Evolutionary conservation across 2,888 invertebrate genomes (phyloP).

Genomic region (Sabatieria punctata): DNA sequence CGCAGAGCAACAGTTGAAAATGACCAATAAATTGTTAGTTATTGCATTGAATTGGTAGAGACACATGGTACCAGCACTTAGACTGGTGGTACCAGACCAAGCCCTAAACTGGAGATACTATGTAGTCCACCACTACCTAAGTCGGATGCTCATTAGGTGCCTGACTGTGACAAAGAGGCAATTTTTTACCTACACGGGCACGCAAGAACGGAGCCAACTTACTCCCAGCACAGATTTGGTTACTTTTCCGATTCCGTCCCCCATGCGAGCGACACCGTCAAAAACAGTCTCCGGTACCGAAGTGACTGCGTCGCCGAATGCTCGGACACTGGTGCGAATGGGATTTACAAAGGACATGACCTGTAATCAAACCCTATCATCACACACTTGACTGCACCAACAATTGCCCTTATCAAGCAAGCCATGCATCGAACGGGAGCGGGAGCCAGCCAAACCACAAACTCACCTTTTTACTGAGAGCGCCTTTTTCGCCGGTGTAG

Average conservation of each 20-base stretch:
- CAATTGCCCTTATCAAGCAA: neutral
- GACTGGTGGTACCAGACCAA: too few species aligned
- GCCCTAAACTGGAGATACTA: too few species aligned
- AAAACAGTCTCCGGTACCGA: constrained; percentile 72
- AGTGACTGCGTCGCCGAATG: constrained; percentile 53
- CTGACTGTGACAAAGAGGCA: too few species aligned
- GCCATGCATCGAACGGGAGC: neutral
- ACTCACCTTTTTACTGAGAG: constrained; percentile 17
- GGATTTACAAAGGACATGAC: constrained; percentile 55
- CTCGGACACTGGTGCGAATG: constrained; percentile 60
- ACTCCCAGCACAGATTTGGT: constrained; percentile 34
- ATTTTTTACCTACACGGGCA: neutral
- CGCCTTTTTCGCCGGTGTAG: constrained; percentile 16
- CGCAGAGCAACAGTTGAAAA: too few species aligned
- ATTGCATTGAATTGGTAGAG: too few species aligned
- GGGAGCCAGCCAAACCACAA: neutral
- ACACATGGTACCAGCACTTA: too few species aligned
- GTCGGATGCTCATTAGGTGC: too few species aligned
- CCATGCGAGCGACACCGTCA: constrained; percentile 63
- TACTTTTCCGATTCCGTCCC: constrained; percentile 61
- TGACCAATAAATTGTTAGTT: too few species aligned
- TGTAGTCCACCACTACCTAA: too few species aligned
- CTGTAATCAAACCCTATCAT: constrained; percentile 9
- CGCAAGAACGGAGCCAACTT: too few species aligned
- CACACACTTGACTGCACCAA: neutral